Base-by-base conservation (phyloP, 2,797 vertebrate species). In the Enteromius fasciolatus region DNA sequence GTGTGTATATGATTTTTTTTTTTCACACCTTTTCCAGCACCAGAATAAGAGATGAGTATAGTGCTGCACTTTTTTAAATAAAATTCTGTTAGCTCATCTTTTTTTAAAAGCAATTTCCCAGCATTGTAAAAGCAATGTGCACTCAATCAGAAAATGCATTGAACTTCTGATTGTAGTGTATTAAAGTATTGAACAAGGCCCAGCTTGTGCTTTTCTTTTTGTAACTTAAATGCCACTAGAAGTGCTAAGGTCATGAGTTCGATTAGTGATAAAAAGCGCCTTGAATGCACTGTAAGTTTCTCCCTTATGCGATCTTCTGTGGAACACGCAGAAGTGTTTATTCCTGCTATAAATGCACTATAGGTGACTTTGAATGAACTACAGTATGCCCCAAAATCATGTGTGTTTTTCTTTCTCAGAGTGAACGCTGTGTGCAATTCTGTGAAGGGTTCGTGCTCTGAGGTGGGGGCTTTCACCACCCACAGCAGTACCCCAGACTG, bases 401-500 rank as follows among this genome's bases (percentile, higher is more conserved):
- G 66, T 85, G 3, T 80, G n/a, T 78, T 41, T 81, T 41, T 68
- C 17, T 74, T 74, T 92, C 90, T 44, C 90, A 99, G 98, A 92
- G 95, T 99, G 76, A 94, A 93, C 5, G 96, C 96, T 33, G 89
- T 92, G 89, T 97, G 96, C 94, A 98, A 98, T 91, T 96, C 96
- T 0, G 93, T 97, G 50, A 97, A 97, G 89, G 97, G 97, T 87
- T 95, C 94, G 80, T 96, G 94, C 92, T 99, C 97, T 6, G 97
- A 99, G 89, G 94, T 95, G 0, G 92, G 93, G 63, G 95, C 94
- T 61, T 99, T 99, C 92, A 97, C 96, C 88, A 99, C 98, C 80
- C 97, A 97, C 92, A 97, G 96, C 95, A 95, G 96, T 84, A 92
- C 94, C 48, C 97, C 98, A 0, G 97, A 99, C 80, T 92, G 96